Conservation (phyloP, 2,797 vertebrate species). For the Buceros bicornis region DNA sequence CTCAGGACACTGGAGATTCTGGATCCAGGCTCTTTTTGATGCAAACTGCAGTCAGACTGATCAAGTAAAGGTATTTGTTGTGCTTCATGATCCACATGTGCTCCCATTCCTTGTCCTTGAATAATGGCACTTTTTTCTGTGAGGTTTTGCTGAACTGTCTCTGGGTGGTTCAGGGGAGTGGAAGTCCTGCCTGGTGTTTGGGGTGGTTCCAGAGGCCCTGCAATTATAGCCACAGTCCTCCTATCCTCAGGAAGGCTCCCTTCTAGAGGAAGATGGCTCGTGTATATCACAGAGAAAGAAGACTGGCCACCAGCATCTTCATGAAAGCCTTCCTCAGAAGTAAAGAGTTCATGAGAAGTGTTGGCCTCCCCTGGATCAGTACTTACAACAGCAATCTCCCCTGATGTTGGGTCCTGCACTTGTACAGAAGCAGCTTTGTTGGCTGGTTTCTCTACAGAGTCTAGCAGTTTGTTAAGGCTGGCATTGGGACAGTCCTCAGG, state of each 20-base stretch:
- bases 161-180: constrained; percentile 35
- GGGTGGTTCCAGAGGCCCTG: neutral
- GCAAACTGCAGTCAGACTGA: neutral
- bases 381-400: neutral
- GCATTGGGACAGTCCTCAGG: neutral
- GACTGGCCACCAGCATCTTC: neutral
- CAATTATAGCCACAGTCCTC: neutral
- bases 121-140: neutral
- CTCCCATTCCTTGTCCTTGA: neutral
- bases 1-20: constrained; percentile 21
- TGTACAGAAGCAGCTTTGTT: neutral
- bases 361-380: neutral
- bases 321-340: neutral
- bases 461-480: neutral
- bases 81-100: neutral
- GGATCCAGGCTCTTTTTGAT: constrained; percentile 12
- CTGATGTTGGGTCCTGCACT: neutral
- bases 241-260: constrained; percentile 17
- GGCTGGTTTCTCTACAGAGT: neutral
- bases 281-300: neutral
- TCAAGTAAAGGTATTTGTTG: neutral
- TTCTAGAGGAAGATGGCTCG: neutral
- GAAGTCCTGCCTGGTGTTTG: constrained; percentile 24
- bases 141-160: constrained; percentile 31
- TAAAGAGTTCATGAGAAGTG: neutral